phyloP scores from a whole-genome alignment of 2,888 invertebrate species.

The Erebia epiphron region DNA sequence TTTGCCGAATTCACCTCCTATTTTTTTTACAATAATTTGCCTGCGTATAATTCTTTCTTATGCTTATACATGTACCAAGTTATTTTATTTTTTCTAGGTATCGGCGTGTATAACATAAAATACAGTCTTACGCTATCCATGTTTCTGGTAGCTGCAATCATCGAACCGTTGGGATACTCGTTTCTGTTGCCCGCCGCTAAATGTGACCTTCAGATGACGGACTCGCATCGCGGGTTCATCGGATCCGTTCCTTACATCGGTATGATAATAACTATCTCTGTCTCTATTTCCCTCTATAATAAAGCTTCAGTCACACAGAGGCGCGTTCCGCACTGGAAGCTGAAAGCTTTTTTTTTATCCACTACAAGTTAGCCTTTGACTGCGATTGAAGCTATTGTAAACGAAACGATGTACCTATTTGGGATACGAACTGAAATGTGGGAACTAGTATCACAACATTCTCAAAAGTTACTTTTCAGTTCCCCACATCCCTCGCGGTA shows the following conservation, averaged over 20 bases:
- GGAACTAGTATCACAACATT: too few species aligned
- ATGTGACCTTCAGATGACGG: constrained; percentile 84
- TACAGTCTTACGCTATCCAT: constrained; percentile 61
- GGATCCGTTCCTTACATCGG: constrained; percentile 86
- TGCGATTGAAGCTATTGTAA: too few species aligned
- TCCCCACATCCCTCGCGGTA: too few species aligned
- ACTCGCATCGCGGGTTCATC: constrained; percentile 81
- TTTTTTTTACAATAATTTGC: too few species aligned
- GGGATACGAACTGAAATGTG: too few species aligned
- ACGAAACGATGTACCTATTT: too few species aligned
- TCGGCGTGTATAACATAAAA: constrained; percentile 69
- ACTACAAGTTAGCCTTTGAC: too few species aligned
- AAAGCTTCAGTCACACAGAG: not conserved
- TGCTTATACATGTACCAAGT: not conserved
- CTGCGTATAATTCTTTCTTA: too few species aligned
- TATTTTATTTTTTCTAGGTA: constrained; percentile 51
- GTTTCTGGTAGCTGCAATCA: constrained; percentile 83
- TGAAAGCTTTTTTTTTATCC: too few species aligned
- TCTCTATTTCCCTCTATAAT: not conserved
- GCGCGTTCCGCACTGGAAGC: too few species aligned
- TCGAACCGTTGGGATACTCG: constrained; percentile 85
- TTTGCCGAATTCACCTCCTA: too few species aligned
- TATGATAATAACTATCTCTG: constrained; percentile 47
- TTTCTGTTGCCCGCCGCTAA: constrained; percentile 85
- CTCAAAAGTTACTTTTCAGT: too few species aligned